Evolutionary conservation across 92 coral and sea anemone species (phyloP), one percentile per base, ranked within the genome.

Genomic region (Epizoanthus rinbou): DNA sequence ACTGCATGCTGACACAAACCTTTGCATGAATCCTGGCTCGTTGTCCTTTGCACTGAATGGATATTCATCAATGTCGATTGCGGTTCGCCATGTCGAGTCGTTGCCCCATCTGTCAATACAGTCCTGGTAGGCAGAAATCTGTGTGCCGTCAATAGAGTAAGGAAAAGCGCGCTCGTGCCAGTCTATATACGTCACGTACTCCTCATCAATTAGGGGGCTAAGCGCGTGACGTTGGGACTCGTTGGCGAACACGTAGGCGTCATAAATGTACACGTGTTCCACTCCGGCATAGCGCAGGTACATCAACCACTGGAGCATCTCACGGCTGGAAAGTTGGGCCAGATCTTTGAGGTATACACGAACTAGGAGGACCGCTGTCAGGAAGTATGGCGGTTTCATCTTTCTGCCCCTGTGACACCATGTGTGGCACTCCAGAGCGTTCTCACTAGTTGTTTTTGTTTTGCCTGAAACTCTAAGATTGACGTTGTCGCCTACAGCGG

Each of bases 291-390:
- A 86, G 23, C 89, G 86, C 57, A 86, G 76, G 35, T 86, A 86
- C 75, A 71, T 45, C 0, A 86, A 69, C 89, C 89, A 86, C 54
- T 86, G 89, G 15, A 86, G 79, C 86, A 86, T 73, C 74, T 86
- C 89, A 1, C 89, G 80, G 58, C 80, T 79, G 35, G 85, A 68
- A 6, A 86, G 89, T 39, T 83, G 80, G 73, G 89, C 85, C 17
- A 8, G 71, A 58, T 79, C 89, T 50, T 74, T 7, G 33, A 70
- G 76, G 50, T 86, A 86, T 16, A 86, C 33, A 3, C 89, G 85
- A 47, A 86, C 89, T 71, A 86, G 25, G 17, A 86, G 81, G 41
- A 86, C 89, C 85, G 86, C 89, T 80, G 89, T 58, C 31, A 86
- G 85, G 68, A 60, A 53, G 64, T 86, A 86, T 63, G 89, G 89